A percentile compares a stretch with the other conserved stretches of the same genome.
phyloP scores from a whole-genome alignment of 2,797 vertebrate genomes.

The Coregonus suidteri region DNA sequence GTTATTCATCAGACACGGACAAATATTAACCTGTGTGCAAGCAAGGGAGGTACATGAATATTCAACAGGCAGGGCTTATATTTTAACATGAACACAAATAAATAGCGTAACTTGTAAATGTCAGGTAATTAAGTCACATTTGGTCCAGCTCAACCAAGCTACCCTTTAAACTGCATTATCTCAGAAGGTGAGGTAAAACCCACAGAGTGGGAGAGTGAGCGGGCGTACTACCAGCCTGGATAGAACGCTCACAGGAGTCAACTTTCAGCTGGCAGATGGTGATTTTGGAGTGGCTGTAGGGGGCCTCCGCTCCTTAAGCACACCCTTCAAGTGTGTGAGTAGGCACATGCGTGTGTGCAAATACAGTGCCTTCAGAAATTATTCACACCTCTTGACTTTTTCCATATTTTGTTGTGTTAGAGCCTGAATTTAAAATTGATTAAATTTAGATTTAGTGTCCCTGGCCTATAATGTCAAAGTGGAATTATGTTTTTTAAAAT shows the following conservation, averaged over 20 bases:
- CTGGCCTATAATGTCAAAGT: no score
- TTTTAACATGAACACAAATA: conserved; percentile 58
- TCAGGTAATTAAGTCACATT: conserved; percentile 40
- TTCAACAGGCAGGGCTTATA: conserved; percentile 47
- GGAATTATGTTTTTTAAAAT: no score
- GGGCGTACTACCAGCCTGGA: conserved; percentile 31
- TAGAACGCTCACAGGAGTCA: conserved; percentile 50
- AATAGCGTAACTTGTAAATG: conserved; percentile 25
- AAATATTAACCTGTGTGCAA: conserved; percentile 64
- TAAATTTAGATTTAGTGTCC: no score
- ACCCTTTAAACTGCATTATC: background rate
- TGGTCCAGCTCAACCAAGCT: no score
- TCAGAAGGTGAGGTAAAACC: background rate
- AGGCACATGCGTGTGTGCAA: background rate
- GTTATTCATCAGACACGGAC: conserved; percentile 67
- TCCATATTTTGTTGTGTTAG: no score
- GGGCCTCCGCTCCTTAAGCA: conserved; percentile 41
- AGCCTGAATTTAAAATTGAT: no score
- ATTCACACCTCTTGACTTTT: no score
- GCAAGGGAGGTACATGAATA: conserved; percentile 63
- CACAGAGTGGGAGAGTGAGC: background rate
- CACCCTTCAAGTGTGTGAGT: conserved; percentile 13
- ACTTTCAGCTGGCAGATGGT: conserved; percentile 68
- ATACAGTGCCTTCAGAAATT: background rate
- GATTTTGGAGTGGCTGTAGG: conserved; percentile 60